Conservation (phyloP, 2,888 invertebrate species). For the Cerastoderma edule region DNA sequence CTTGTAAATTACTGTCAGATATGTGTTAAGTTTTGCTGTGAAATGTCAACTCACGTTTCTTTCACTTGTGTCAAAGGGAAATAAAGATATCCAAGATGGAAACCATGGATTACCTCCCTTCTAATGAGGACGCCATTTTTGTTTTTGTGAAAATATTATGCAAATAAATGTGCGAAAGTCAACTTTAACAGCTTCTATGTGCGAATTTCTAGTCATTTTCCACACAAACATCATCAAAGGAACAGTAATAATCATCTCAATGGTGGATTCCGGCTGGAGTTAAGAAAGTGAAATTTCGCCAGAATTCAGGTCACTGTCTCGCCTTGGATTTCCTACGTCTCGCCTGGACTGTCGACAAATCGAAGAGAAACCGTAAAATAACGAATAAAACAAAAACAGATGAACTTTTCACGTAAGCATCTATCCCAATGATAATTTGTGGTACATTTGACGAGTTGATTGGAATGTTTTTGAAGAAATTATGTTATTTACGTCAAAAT, state of each 20-base stretch:
- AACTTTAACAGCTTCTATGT: background rate
- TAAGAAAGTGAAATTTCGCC: background rate
- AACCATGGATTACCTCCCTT: conserved; percentile 38
- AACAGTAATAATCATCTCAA: background rate
- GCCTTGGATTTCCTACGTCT: conserved; percentile 57
- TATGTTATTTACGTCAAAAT: conserved; percentile 27
- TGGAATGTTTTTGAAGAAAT: background rate
- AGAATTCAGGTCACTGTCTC: conserved; percentile 56
- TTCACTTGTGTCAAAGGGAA: too few species aligned
- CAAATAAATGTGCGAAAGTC: conserved; percentile 12
- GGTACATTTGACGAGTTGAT: background rate
- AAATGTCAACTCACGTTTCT: too few species aligned
- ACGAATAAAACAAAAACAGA: too few species aligned
- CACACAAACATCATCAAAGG: background rate
- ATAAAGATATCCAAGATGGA: conserved; percentile 28
- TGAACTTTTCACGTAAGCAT: background rate
- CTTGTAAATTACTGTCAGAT: too few species aligned
- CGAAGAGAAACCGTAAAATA: background rate
- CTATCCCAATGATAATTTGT: background rate
- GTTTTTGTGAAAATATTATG: conserved; percentile 51
- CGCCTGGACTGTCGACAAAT: conserved; percentile 48
- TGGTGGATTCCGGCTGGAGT: background rate
- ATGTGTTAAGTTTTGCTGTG: too few species aligned
- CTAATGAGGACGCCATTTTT: conserved; percentile 55
- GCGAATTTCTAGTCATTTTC: background rate